These are phyloP conservation scores for Entomobrya multifasciata DNA, from an alignment of 2,888 invertebrate genomes.

Conservation along the genomic window DNA sequence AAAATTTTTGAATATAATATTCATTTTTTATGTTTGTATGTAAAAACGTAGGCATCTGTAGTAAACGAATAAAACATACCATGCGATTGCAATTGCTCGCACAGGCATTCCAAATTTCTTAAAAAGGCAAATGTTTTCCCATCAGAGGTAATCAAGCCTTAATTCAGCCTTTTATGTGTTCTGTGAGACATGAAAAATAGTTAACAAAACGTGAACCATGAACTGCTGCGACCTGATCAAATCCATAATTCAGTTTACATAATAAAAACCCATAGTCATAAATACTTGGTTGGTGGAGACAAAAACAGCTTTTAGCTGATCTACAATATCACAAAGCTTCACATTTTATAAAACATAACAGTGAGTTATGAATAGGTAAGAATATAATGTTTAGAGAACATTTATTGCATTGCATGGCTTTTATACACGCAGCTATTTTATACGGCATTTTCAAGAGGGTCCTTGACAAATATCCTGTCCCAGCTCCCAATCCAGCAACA, in stretches of 20 bases:
- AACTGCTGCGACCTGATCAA: conserved; percentile 49
- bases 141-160: conserved; percentile 68
- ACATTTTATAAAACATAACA: not conserved
- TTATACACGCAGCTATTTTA: not conserved
- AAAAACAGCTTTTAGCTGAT: not conserved
- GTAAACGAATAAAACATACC: no score
- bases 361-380: conserved; percentile 7
- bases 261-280: conserved; percentile 33
- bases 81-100: no score
- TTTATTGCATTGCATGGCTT: conserved; percentile 10
- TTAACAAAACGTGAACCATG: conserved; percentile 55
- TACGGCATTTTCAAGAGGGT: conserved; percentile 55
- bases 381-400: not conserved
- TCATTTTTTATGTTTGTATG: no score
- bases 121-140: conserved; percentile 66
- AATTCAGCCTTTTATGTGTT: conserved; percentile 56
- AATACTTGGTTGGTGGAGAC: conserved; percentile 23
- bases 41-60: no score
- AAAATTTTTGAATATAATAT: no score
- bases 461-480: conserved; percentile 69
- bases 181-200: conserved; percentile 50
- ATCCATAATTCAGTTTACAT: conserved; percentile 50
- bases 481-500: conserved; percentile 43
- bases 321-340: not conserved
- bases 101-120: not conserved